Evolutionary conservation across 2,113 vertebrate genomes (phyloP).

Genomic region (Sapajus apella): DNA sequence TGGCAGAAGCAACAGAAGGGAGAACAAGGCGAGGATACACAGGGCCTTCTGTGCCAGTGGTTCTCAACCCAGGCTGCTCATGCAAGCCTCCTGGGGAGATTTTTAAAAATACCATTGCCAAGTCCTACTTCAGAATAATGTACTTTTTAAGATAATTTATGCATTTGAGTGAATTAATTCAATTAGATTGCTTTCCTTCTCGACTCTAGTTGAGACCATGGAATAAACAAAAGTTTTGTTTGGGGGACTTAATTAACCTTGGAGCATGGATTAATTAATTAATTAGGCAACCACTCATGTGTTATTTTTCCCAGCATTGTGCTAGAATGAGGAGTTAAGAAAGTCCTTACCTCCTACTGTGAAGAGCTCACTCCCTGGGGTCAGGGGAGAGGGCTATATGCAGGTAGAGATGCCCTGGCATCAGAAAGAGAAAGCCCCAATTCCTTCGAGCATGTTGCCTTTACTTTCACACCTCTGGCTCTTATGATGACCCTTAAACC

Average conservation of each 20-base stretch:
- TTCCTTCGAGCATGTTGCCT: background rate
- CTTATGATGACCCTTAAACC: background rate
- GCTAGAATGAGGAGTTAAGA: constrained; percentile 1
- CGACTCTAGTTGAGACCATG: constrained; percentile 40
- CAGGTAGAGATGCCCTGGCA: background rate
- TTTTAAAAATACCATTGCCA: constrained; percentile 17
- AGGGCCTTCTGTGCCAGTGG: background rate
- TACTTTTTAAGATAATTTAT: constrained; percentile 72
- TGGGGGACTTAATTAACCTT: constrained; percentile 59
- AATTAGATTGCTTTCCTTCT: constrained; percentile 55
- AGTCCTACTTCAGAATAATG: constrained; percentile 28
- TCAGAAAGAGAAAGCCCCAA: background rate
- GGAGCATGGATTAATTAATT: constrained; percentile 45
- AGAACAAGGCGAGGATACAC: background rate
- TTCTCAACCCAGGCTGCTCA: background rate
- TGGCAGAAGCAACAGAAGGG: background rate
- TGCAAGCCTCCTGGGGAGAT: constrained; percentile 1
- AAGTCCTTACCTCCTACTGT: background rate
- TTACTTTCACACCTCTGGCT: background rate
- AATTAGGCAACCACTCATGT: background rate
- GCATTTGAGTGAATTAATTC: constrained; percentile 57
- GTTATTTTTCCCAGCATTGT: constrained; percentile 9
- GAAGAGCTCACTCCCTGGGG: background rate
- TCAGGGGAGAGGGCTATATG: no score
- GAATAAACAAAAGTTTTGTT: constrained; percentile 60